Evolutionary conservation across 2,113 vertebrate species (phyloP).

Genomic region (Apodemus sylvaticus): DNA sequence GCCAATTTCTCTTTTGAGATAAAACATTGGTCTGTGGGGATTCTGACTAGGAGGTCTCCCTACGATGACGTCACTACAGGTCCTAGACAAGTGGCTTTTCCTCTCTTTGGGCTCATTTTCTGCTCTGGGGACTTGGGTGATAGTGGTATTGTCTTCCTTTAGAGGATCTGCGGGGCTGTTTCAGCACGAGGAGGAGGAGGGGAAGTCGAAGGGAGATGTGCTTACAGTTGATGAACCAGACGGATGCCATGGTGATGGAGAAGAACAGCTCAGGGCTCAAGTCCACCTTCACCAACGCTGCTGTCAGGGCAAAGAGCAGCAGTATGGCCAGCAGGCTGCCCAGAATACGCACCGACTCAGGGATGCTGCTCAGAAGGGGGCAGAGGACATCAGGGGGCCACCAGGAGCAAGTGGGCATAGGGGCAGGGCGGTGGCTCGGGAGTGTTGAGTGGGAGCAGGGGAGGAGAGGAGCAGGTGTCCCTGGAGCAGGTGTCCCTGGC

Average conservation of each 20-base stretch:
- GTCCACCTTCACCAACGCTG: slow-evolving; percentile 88
- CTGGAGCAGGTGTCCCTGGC: background rate
- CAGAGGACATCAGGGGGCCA: background rate
- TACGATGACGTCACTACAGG: background rate
- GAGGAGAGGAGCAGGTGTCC: background rate
- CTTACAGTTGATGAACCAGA: slow-evolving; percentile 96
- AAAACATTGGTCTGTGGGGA: background rate
- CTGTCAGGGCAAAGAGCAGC: slow-evolving; percentile 89
- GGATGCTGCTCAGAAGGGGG: slow-evolving; percentile 83
- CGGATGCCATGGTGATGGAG: slow-evolving; percentile 91
- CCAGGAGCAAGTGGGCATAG: background rate
- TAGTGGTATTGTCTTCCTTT: background rate
- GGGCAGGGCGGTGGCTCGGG: background rate
- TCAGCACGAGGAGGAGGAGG: background rate
- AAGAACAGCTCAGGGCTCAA: slow-evolving; percentile 88
- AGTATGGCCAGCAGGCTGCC: slow-evolving; percentile 90
- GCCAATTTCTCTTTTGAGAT: background rate
- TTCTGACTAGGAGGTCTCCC: background rate
- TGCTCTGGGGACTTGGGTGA: background rate
- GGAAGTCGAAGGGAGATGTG: background rate
- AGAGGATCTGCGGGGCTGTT: background rate
- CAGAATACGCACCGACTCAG: slow-evolving; percentile 86
- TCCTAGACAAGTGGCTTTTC: background rate
- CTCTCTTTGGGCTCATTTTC: background rate
- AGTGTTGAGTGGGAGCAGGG: accelerated